These are phyloP conservation scores for Anoplopoma fimbria DNA, from an alignment of 2,113 vertebrate genomes.

Conservation along the genomic window DNA sequence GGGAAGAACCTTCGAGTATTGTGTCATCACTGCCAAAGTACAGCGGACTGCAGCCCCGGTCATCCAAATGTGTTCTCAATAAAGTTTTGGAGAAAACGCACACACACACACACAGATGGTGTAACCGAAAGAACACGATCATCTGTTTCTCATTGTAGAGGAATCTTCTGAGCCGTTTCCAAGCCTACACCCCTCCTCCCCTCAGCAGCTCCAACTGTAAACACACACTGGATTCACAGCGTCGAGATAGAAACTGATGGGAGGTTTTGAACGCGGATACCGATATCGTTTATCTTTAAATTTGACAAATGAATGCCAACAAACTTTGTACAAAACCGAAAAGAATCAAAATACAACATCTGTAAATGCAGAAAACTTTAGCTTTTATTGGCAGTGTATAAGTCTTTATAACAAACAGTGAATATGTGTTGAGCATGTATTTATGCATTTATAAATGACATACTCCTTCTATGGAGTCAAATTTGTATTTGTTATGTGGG, in stretches of 20 bases:
- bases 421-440: background rate
- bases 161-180: constrained; percentile 65
- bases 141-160: constrained; percentile 79
- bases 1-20: constrained; percentile 18
- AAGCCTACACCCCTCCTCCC: constrained; percentile 17
- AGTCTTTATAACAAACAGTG: background rate
- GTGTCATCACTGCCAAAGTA: constrained; percentile 60
- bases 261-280: background rate
- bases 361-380: background rate
- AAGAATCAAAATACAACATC: background rate
- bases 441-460: no score
- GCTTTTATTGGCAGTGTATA: background rate
- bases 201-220: constrained; percentile 12
- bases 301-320: background rate
- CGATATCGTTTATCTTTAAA: background rate
- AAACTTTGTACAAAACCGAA: background rate
- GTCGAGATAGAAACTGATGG: background rate
- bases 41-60: constrained; percentile 30
- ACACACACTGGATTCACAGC: constrained; percentile 31
- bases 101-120: background rate
- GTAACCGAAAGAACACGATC: constrained; percentile 48
- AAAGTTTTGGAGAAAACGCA: constrained; percentile 48
- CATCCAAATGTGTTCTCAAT: constrained; percentile 67
- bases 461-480: no score
- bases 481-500: no score